Evolutionary conservation across 2,888 invertebrate species (phyloP).

Genomic region (Drosophila pseudotakahashii): DNA sequence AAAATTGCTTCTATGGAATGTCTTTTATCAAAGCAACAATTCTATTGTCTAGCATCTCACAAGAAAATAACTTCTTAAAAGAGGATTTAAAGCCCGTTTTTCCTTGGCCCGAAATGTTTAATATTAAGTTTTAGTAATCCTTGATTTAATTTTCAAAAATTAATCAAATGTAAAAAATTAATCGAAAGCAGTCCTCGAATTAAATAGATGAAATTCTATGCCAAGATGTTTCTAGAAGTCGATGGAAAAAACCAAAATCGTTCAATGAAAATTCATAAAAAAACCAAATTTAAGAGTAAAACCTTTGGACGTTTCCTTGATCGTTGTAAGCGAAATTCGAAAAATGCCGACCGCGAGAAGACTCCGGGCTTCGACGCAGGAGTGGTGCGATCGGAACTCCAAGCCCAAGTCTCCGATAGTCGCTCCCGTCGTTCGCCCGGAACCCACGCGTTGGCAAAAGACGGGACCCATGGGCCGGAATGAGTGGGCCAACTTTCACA

Average conservation of each 20-base stretch:
- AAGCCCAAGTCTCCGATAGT: slow-evolving; percentile 54
- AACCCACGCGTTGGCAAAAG: slow-evolving; percentile 72
- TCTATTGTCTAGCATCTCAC: slow-evolving; percentile 11
- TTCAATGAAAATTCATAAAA: slow-evolving; percentile 4
- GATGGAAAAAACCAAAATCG: neutral
- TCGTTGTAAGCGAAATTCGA: neutral
- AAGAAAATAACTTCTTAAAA: neutral
- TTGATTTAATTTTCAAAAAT: neutral
- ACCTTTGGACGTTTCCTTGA: neutral
- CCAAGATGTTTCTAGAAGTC: neutral
- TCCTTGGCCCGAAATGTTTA: neutral
- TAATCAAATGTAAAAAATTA: neutral
- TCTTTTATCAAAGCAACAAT: slow-evolving; percentile 1
- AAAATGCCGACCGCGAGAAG: slow-evolving; percentile 25
- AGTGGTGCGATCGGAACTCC: slow-evolving; percentile 70
- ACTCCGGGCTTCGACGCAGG: slow-evolving; percentile 35
- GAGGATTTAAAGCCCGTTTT: neutral
- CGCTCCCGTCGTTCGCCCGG: neutral
- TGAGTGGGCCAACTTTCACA: slow-evolving; percentile 75
- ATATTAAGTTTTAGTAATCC: neutral
- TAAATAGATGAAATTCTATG: no score
- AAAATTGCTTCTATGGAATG: neutral
- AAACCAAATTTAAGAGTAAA: neutral
- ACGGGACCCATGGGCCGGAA: slow-evolving; percentile 76
- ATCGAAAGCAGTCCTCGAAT: neutral